Evolutionary conservation across 2,113 vertebrate species (phyloP).

Genomic region (Pseudopipra pipra): DNA sequence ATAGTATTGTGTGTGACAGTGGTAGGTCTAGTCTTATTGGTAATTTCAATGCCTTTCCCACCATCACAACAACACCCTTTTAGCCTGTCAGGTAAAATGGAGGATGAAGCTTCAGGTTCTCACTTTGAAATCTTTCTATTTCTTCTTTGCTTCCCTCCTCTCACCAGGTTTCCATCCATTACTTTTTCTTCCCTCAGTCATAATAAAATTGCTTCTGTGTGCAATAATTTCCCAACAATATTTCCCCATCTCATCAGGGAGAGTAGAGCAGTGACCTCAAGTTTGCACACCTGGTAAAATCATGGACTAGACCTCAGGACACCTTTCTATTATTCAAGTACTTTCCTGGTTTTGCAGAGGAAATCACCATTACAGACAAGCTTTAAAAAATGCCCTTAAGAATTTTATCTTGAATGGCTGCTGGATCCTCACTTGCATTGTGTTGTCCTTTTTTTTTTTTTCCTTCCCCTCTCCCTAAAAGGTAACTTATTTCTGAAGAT

Average conservation of each 20-base stretch:
- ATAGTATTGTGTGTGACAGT: background rate
- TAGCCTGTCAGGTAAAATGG: fast-evolving
- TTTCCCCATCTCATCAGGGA: background rate
- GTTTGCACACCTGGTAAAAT: background rate
- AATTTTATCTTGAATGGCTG: background rate
- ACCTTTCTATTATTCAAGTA: background rate
- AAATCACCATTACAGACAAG: background rate
- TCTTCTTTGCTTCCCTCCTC: background rate
- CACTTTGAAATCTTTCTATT: background rate
- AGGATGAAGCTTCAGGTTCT: background rate
- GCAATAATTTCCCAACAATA: background rate
- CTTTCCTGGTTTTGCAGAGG: background rate
- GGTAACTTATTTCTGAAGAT: background rate
- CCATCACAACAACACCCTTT: background rate
- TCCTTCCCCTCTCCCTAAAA: background rate
- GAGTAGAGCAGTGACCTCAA: background rate
- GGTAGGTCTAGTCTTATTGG: background rate
- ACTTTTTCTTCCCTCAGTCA: background rate
- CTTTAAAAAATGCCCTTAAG: background rate
- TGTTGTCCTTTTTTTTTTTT: background rate
- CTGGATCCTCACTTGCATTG: background rate
- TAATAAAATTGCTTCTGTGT: background rate
- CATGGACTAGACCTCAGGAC: background rate
- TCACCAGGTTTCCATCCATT: background rate
- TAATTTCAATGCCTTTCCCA: background rate